Percentiles rank a stretch among this genome's conserved stretches.
These are phyloP conservation scores for Grallaria varia DNA, from an alignment of 2,113 vertebrate genomes.

Conservation along the genomic window DNA sequence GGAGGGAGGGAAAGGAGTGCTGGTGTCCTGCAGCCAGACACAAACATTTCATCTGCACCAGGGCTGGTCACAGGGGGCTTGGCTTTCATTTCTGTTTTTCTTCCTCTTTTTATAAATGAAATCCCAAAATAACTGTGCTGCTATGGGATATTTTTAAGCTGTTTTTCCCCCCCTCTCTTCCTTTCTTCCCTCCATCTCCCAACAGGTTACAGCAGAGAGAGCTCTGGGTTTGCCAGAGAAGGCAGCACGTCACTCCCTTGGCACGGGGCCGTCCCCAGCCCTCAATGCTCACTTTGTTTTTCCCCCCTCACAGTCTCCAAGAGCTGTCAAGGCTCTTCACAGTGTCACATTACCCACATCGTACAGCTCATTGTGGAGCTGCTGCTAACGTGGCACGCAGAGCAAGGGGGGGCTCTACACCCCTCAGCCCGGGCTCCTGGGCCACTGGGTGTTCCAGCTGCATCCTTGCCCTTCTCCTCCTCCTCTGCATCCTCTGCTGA, in stretches of 20 bases:
- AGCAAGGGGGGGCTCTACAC: neutral
- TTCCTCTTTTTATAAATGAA: neutral
- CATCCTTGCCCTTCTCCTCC: neutral
- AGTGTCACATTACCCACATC: neutral
- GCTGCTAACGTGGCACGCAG: neutral
- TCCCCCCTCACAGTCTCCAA: neutral
- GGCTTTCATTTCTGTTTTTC: neutral
- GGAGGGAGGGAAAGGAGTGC: neutral
- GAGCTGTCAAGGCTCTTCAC: neutral
- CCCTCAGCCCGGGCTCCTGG: neutral
- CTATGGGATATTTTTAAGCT: constrained; percentile 44
- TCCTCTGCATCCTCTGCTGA: fast-evolving
- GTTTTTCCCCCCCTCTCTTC: neutral
- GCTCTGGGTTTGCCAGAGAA: neutral
- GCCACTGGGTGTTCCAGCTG: neutral
- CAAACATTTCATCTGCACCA: neutral
- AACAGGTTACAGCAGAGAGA: neutral
- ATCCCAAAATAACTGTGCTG: constrained; percentile 22
- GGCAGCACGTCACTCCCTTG: constrained; percentile 19
- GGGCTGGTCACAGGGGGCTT: neutral
- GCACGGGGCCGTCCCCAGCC: neutral
- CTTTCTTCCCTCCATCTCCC: neutral
- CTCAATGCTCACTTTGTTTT: constrained; percentile 30
- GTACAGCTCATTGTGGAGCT: neutral
- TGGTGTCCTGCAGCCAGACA: neutral